Conservation (phyloP, 2,888 invertebrate species). For the Scaptomyza parva region DNA sequence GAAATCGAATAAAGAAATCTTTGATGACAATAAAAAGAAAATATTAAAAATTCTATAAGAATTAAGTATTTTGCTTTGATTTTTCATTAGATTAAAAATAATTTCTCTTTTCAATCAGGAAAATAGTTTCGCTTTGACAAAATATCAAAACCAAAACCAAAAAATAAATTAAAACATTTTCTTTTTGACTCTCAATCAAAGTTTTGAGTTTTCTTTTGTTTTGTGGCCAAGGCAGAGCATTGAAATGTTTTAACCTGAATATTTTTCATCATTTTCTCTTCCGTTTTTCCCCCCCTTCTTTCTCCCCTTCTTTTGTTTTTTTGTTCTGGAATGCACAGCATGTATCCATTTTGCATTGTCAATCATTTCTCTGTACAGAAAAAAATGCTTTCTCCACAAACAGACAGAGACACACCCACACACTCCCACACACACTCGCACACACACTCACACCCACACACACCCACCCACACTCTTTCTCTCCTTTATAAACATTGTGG, state of each 20-base stretch:
- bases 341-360: constrained; percentile 58
- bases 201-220: not conserved
- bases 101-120: too few relatives aligned
- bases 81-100: too few relatives aligned
- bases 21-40: too few relatives aligned
- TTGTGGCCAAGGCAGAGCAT: not conserved
- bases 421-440: not conserved
- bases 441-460: constrained; percentile 9
- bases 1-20: too few relatives aligned
- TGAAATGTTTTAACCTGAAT: constrained; percentile 3
- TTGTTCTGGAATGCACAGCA: constrained; percentile 35
- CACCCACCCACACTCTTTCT: not conserved
- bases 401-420: constrained; percentile 10
- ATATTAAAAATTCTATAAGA: too few relatives aligned
- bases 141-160: not conserved
- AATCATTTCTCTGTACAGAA: constrained; percentile 41
- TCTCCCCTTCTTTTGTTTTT: not conserved
- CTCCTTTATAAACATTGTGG: constrained; percentile 26
- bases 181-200: not conserved
- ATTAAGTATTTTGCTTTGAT: too few relatives aligned
- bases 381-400: too few relatives aligned
- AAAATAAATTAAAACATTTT: not conserved
- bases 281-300: too few relatives aligned
- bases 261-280: constrained; percentile 21
- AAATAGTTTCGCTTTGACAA: not conserved